These are phyloP conservation scores for Heliconius ismenius DNA, from an alignment of 2,888 invertebrate species.

Conservation along the genomic window DNA sequence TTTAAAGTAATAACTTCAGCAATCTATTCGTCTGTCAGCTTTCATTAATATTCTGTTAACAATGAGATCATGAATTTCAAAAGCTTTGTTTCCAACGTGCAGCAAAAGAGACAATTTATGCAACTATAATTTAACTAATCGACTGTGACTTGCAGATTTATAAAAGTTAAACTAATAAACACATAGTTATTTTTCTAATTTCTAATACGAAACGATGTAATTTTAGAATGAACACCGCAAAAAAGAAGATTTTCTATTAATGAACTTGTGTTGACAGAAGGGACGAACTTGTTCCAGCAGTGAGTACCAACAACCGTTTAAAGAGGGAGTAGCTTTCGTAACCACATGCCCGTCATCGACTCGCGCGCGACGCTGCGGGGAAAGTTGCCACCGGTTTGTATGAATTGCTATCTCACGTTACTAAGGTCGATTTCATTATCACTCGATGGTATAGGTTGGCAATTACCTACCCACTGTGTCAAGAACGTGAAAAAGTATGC, in stretches of 20 bases:
- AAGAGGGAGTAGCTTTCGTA: constrained; percentile 75
- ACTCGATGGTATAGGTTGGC: constrained; percentile 32
- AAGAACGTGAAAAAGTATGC: constrained; percentile 18
- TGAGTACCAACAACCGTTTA: constrained; percentile 62
- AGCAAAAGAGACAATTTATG: background rate
- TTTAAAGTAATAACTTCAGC: background rate
- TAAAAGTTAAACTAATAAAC: background rate
- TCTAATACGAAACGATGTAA: background rate
- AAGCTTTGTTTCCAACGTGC: background rate
- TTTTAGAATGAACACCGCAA: constrained; percentile 17
- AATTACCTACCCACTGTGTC: constrained; percentile 8
- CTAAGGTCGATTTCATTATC: constrained; percentile 54
- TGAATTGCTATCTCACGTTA: constrained; percentile 57
- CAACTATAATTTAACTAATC: background rate
- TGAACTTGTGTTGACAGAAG: constrained; percentile 25
- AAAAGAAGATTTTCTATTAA: constrained; percentile 44
- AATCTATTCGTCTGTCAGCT: background rate
- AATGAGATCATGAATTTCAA: background rate
- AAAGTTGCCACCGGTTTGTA: constrained; percentile 72
- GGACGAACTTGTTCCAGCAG: constrained; percentile 45
- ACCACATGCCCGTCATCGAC: constrained; percentile 67
- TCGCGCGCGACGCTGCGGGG: constrained; percentile 60
- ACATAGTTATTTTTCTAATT: background rate
- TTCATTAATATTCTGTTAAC: background rate
- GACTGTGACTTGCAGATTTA: constrained; percentile 1